Percentiles rank a stretch among this genome's conserved stretches.
Evolutionary conservation across 2,888 invertebrate genomes (phyloP).

Genomic region (Geotrupes spiniger): DNA sequence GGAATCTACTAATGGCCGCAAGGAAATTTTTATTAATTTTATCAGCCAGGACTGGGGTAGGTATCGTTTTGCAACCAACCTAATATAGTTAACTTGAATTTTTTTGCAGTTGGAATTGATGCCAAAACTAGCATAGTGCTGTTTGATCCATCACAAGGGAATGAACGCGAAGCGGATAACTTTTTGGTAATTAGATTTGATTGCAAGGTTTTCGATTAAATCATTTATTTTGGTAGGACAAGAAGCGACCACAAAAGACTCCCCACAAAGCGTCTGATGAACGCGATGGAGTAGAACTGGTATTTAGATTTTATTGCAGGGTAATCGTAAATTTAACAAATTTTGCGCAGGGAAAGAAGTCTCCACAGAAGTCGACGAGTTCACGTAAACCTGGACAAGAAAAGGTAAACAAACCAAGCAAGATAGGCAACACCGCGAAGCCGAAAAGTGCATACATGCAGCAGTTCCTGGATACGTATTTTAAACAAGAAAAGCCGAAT

Average conservation of each 20-base stretch:
- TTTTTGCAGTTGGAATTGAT: conserved; percentile 10
- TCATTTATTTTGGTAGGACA: too few relatives aligned
- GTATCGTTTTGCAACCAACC: conserved; percentile 4
- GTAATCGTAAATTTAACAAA: too few relatives aligned
- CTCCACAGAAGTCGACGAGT: background rate
- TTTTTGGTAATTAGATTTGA: background rate
- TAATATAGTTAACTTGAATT: background rate
- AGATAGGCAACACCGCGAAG: too few relatives aligned
- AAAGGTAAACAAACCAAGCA: too few relatives aligned
- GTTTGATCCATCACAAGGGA: background rate
- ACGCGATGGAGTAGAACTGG: too few relatives aligned
- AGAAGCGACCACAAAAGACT: too few relatives aligned
- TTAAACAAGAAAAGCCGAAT: conserved; percentile 20
- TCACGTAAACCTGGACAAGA: too few relatives aligned
- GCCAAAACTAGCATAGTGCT: conserved; percentile 9
- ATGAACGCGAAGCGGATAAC: background rate
- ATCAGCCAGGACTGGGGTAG: conserved; percentile 61
- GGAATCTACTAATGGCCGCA: conserved; percentile 46
- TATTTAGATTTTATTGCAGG: background rate
- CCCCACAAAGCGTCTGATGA: too few relatives aligned
- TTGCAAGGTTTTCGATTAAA: too few relatives aligned
- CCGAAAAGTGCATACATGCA: conserved; percentile 7
- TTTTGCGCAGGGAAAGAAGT: background rate
- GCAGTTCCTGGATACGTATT: conserved; percentile 24
- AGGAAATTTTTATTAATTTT: conserved; percentile 55